Percentiles rank a stretch among this genome's conserved stretches.
Evolutionary conservation across 2,797 vertebrate genomes (phyloP).

Genomic region (Xenentodon cancila): DNA sequence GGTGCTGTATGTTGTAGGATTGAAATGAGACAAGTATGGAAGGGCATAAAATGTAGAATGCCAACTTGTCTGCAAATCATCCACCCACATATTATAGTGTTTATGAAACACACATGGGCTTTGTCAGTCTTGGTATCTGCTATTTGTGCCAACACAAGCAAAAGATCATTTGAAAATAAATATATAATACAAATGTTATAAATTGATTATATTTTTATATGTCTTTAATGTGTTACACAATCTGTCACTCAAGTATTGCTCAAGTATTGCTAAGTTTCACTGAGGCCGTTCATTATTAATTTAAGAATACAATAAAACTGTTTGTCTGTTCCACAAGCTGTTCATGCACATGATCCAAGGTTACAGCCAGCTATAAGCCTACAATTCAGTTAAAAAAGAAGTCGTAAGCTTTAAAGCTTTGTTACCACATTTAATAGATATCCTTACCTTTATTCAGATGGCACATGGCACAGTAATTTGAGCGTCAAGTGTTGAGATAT

Average conservation of each 20-base stretch:
- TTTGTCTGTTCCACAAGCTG: conserved; percentile 23
- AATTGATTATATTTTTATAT: conserved; percentile 7
- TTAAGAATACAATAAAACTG: conserved; percentile 3
- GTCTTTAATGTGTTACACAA: too few species aligned
- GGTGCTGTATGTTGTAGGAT: conserved; percentile 62
- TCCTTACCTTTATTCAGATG: conserved; percentile 5
- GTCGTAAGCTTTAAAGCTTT: not conserved
- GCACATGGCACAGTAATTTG: conserved; percentile 2
- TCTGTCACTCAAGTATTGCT: not conserved
- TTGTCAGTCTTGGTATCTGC: conserved; percentile 44
- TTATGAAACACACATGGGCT: conserved; percentile 63
- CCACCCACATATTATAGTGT: conserved; percentile 48
- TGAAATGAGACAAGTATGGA: conserved; percentile 59
- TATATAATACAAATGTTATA: conserved; percentile 14
- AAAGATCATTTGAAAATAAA: conserved; percentile 30
- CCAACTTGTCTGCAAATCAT: conserved; percentile 53
- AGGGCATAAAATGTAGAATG: conserved; percentile 47
- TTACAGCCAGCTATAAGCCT: conserved; percentile 23
- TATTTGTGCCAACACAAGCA: conserved; percentile 25
- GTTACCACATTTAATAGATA: conserved; percentile 10
- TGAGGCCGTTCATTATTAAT: conserved; percentile 13
- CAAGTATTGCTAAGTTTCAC: conserved; percentile 1
- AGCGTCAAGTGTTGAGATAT: conserved; percentile 24
- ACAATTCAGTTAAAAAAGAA: conserved; percentile 12
- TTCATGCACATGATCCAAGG: conserved; percentile 16